phyloP scores from a whole-genome alignment of 2,113 vertebrate species.

The Podocnemis expansa region DNA sequence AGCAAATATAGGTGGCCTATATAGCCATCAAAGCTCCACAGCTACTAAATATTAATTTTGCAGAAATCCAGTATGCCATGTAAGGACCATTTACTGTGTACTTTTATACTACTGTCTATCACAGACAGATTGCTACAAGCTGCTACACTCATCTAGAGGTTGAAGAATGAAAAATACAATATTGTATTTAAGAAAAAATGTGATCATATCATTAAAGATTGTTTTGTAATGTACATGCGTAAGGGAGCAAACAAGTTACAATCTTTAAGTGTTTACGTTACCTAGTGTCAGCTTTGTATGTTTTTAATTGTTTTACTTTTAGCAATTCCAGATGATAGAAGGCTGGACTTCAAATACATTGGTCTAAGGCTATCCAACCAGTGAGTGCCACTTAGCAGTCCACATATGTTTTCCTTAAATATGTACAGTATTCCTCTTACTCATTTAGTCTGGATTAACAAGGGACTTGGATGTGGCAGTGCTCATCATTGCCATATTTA shows the following conservation, averaged over 20 bases:
- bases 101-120: neutral
- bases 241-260: neutral
- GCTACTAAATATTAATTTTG: neutral
- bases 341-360: neutral
- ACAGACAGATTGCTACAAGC: neutral
- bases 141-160: neutral
- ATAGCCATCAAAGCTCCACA: neutral
- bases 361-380: neutral
- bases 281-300: neutral
- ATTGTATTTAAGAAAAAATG: neutral
- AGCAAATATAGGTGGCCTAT: neutral
- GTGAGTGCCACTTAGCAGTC: neutral
- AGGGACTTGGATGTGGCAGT: neutral
- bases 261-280: neutral
- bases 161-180: neutral
- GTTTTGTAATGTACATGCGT: accelerated
- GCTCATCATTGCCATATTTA: neutral
- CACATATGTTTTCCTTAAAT: neutral
- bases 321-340: neutral
- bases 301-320: neutral
- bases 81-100: neutral
- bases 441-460: neutral
- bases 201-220: neutral
- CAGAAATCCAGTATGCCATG: neutral
- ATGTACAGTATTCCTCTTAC: no score